Conservation (phyloP, 2,888 invertebrate genomes). For the Ophonus ardosiacus region DNA sequence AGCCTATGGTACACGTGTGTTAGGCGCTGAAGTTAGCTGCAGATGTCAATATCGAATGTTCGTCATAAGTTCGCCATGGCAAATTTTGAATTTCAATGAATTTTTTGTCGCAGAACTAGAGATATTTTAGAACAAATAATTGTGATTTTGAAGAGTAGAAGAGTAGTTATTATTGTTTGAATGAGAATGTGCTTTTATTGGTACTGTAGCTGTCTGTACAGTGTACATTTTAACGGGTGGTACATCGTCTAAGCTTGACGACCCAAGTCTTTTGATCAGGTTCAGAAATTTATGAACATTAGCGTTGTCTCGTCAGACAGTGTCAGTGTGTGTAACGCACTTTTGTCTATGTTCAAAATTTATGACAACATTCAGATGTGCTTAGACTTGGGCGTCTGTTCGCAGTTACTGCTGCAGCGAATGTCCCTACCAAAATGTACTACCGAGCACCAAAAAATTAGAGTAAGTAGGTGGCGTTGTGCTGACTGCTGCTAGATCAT, state of each 20-base stretch:
- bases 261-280: conserved; percentile 57
- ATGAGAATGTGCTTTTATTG: conserved; percentile 35
- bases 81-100: too few species aligned
- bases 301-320: conserved; percentile 27
- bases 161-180: conserved; percentile 13
- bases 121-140: too few species aligned
- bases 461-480: conserved; percentile 84
- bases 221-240: conserved; percentile 56
- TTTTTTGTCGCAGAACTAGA: too few species aligned
- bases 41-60: too few species aligned
- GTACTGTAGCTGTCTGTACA: conserved; percentile 38
- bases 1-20: too few species aligned
- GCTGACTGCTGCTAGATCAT: conserved; percentile 65
- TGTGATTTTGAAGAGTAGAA: neutral
- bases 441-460: conserved; percentile 92
- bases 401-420: conserved; percentile 94
- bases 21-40: too few species aligned
- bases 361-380: conserved; percentile 21
- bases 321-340: conserved; percentile 28
- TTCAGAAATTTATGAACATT: conserved; percentile 30
- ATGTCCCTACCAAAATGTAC: conserved; percentile 91
- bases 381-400: conserved; percentile 74
- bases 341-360: conserved; percentile 55
- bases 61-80: too few species aligned
- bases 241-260: conserved; percentile 53